Base-by-base conservation (phyloP, 1,140 invertebrate species). In the Panagrolaimus sp. region DNA sequence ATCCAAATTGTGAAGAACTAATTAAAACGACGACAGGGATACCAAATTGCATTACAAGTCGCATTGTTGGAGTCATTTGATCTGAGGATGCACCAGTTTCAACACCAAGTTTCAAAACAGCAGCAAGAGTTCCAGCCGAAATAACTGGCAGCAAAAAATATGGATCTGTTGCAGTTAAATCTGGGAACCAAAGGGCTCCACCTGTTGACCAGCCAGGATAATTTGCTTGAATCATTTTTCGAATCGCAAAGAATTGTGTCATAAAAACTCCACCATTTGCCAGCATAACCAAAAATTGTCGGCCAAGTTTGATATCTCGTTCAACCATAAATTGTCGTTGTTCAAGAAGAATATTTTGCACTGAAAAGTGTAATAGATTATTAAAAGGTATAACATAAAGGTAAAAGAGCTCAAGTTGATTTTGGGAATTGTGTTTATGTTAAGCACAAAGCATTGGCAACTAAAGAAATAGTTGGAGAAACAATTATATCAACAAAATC, bases 151-250 rank as follows among this genome's bases (percentile, higher is more conserved):
- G 84, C 21, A 91, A 70, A 79, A 90, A 97, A 84, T 88, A 93
- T 12, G 93, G 93, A 87, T 98, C 96, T 32, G 89, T 84, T 9
- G 92, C 75, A 5, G 92, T 94, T 14, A 99, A 87, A 87, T 99
- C 92, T 0, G 87, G 86, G 83, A 98, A 94, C 95, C 95, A 99
- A 65, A 87, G 89, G 0, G 93, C 70, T 4, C 96, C 96, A n/a
- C 94, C 95, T 24, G 87, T 84, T 71, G 88, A 88, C 43, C n/a
- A 26, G 8, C 64, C 71, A 21, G 79, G 71, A 65, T 71, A 81
- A 55, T 62, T 75, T 17, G 63, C 71, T 44, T 63, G 52, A 24
- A 69, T 66, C 82, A 82, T 74, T 45, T 73, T 71, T 38, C 69
- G 74, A 32, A 82, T 71, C 14, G 80, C 82, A 66, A 83, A 83